phyloP scores from a whole-genome alignment of 2,888 invertebrate species.

The Caenorhabditis plicata region DNA sequence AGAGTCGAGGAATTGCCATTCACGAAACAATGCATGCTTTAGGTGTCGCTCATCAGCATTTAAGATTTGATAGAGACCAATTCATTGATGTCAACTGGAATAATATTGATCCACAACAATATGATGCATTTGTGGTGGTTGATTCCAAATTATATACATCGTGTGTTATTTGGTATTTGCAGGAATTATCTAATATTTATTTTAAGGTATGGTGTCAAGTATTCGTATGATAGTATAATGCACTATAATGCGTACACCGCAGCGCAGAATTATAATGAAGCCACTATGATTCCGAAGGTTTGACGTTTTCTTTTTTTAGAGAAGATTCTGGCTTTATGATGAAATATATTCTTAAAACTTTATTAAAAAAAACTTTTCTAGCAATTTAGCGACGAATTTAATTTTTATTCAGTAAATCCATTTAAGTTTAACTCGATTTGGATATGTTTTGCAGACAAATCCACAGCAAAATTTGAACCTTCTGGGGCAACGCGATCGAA shows the following conservation, averaged over 20 bases:
- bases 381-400: no score
- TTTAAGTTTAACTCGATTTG: neutral
- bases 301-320: neutral
- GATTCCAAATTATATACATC: slow-evolving; percentile 58
- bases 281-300: slow-evolving; percentile 59
- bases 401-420: no score
- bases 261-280: slow-evolving; percentile 42
- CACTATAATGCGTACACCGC: slow-evolving; percentile 59
- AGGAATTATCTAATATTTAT: neutral
- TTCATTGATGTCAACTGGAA: slow-evolving; percentile 55
- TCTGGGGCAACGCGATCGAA: slow-evolving; percentile 55
- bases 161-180: slow-evolving; percentile 14
- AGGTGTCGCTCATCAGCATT: slow-evolving; percentile 61
- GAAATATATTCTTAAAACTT: no score
- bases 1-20: slow-evolving; percentile 32
- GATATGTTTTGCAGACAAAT: slow-evolving; percentile 35
- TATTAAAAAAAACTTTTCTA: no score
- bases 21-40: slow-evolving; percentile 59
- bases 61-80: slow-evolving; percentile 58
- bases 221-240: slow-evolving; percentile 61
- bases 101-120: slow-evolving; percentile 63
- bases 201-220: slow-evolving; percentile 52
- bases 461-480: slow-evolving; percentile 36
- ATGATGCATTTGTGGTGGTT: slow-evolving; percentile 60
- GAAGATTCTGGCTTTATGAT: neutral